Conservation (phyloP, 2,113 vertebrate species). For the Ginglymostoma cirratum region DNA sequence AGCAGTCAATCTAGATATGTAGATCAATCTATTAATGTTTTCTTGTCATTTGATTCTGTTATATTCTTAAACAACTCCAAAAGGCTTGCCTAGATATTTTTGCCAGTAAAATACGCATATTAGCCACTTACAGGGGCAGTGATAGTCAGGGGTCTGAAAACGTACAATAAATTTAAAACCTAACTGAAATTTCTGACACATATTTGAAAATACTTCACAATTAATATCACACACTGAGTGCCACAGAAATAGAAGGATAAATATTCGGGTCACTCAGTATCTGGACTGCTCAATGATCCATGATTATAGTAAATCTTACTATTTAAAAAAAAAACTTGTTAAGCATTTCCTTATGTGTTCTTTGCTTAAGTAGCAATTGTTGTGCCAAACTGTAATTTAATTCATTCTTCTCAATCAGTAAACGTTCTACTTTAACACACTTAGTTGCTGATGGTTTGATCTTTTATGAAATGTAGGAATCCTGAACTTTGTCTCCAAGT, state of each 20-base stretch:
- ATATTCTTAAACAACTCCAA: neutral
- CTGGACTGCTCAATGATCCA: neutral
- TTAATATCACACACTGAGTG: neutral
- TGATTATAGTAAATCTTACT: neutral
- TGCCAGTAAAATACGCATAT: neutral
- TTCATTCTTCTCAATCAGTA: conserved; percentile 11
- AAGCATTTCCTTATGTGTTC: conserved; percentile 26
- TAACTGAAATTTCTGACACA: neutral
- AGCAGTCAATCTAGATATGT: neutral
- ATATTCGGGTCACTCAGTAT: neutral
- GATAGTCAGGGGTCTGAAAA: neutral
- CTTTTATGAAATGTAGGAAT: neutral
- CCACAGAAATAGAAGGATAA: neutral
- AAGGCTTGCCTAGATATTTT: neutral
- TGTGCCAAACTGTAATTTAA: conserved; percentile 13
- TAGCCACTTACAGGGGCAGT: neutral
- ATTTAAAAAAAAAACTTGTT: neutral
- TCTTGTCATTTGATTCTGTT: neutral
- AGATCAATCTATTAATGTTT: neutral
- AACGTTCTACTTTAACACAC: neutral
- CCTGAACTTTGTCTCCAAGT: neutral
- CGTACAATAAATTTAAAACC: neutral
- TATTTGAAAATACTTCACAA: neutral
- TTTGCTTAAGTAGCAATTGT: conserved; percentile 17
- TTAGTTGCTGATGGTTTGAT: neutral